These are phyloP conservation scores for Drosophila paulistorum DNA, from an alignment of 1,140 invertebrate species.

Conservation along the genomic window DNA sequence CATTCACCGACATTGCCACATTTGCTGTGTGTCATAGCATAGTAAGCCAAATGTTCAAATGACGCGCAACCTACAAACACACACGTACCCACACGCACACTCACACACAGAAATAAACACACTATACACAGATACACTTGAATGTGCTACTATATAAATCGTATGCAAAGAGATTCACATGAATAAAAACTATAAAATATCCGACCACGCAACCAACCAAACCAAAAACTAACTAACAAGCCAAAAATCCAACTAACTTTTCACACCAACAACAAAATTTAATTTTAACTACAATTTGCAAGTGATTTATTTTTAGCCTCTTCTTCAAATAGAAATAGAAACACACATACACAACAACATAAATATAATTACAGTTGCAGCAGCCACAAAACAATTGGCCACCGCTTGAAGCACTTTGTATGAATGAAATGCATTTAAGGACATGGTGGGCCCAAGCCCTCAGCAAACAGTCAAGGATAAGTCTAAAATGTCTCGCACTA, in stretches of 20 bases:
- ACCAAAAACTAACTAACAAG: not conserved
- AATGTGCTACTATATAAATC: not conserved
- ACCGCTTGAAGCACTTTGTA: not conserved
- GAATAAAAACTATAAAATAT: not conserved
- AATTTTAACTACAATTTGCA: conserved; percentile 6
- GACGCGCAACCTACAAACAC: not conserved
- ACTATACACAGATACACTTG: not conserved
- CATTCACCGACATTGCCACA: conserved; percentile 14
- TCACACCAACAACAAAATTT: not conserved
- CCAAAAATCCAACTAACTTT: not conserved
- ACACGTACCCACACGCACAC: not conserved
- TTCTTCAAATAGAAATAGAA: conserved; percentile 12
- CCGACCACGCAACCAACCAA: not conserved
- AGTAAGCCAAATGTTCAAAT: conserved; percentile 10
- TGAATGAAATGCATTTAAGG: not conserved
- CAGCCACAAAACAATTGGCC: conserved; percentile 12
- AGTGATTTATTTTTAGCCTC: not conserved
- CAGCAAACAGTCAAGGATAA: not conserved
- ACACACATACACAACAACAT: not conserved
- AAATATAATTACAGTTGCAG: conserved; percentile 16
- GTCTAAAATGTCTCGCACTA: not conserved
- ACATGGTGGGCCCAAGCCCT: not conserved
- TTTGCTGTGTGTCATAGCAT: conserved; percentile 10
- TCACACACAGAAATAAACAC: not conserved
- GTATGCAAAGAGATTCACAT: not conserved